Evolutionary conservation across 2,797 vertebrate genomes (phyloP), one percentile per base, ranked within the genome.

Genomic region (Pogonophryne albipinna): DNA sequence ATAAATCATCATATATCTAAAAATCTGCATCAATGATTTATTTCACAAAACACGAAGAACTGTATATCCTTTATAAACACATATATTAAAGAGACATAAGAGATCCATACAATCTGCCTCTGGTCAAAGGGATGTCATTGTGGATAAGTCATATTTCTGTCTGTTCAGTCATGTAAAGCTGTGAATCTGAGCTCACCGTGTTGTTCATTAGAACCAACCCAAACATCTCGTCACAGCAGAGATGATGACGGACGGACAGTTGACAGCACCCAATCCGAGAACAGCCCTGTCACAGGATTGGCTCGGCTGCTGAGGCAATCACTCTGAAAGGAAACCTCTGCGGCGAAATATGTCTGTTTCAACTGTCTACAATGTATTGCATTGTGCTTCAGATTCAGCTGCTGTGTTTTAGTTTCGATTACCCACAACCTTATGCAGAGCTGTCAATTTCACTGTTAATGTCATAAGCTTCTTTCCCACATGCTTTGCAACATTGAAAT

Each of bases 141-240:
- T 55, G 31, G 20, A 55, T 42, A 42, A 20, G 45, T 62, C 46
- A 78, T 46, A 10, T 46, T 51, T 51, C 0, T 77, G 41, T 44
- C 13, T 46, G 47, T 53, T 58, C 56, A 14, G 27, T n/a, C 23
- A 10, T 11, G 19, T 62, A 1, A 68, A 4, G 34, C 23, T 17
- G 14, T 17, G 23, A 45, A 52, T 60, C 14, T 60, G 27, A 51
- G 16, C n/a, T 66, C 61, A 20, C 3, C 0, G 6, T 71, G 63
- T 68, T 56, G 56, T 49, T 78, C 34, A 49, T 12, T 42, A 38
- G 16, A 2, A 5, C 6, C 5, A 62, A 51, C 44, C 13, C 17
- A 49, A 78, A 72, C 50, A 78, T 73, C 23, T 6, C 16, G 5
- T 74, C 55, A 65, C 53, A 4, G 45, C 38, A 20, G 59, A 6